Conservation (phyloP, 1,140 invertebrate species). For the Hydropsyche tenuis region DNA sequence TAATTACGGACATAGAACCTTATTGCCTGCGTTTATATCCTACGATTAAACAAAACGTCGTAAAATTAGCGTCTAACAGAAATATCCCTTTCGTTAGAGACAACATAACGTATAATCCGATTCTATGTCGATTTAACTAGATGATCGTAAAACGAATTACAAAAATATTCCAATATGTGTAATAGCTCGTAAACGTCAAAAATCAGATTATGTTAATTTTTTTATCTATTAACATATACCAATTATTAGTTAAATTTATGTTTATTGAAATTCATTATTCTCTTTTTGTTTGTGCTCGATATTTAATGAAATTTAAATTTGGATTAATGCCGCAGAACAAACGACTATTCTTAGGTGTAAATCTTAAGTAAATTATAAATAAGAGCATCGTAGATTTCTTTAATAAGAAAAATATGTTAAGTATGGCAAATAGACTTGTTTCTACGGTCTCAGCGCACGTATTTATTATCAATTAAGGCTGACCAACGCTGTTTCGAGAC, state of each 20-base stretch:
- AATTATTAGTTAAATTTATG: too few species aligned
- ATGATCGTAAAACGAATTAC: background rate
- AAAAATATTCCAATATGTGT: background rate
- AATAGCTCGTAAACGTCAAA: constrained; percentile 1
- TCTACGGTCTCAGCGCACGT: background rate
- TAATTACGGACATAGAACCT: constrained; percentile 19
- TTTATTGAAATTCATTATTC: too few species aligned
- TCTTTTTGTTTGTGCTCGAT: too few species aligned
- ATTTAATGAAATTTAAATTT: too few species aligned
- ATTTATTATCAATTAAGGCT: constrained; percentile 24
- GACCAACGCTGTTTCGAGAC: background rate
- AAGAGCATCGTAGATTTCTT: background rate
- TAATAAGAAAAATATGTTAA: constrained; percentile 24
- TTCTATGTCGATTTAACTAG: background rate
- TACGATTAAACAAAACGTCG: constrained; percentile 21
- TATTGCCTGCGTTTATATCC: constrained; percentile 18
- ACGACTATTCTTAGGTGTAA: too few species aligned
- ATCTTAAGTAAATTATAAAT: too few species aligned
- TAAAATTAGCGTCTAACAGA: constrained; percentile 6
- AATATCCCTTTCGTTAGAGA: background rate
- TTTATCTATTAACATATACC: too few species aligned
- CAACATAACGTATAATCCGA: background rate
- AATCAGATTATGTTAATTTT: too few species aligned
- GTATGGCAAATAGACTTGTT: background rate
- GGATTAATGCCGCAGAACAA: too few species aligned